Conservation (phyloP, 1,140 invertebrate species). For the Thrips palmi region DNA sequence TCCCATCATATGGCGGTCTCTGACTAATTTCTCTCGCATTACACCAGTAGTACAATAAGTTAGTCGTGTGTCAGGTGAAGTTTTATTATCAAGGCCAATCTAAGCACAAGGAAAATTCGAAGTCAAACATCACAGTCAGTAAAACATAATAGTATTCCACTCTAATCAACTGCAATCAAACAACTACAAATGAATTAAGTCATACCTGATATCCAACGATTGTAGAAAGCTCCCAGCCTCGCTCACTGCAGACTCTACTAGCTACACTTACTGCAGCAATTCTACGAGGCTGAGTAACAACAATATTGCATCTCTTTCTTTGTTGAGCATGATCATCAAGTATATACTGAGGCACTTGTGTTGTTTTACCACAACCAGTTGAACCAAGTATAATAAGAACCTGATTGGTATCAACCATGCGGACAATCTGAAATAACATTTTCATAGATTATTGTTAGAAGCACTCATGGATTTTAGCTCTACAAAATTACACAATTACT, state of each 20-base stretch:
- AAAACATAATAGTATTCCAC: no score
- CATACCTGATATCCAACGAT: constrained; percentile 68
- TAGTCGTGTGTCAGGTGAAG: constrained; percentile 51
- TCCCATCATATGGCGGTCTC: constrained; percentile 30
- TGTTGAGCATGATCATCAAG: constrained; percentile 46
- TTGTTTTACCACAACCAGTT: constrained; percentile 65
- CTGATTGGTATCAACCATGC: constrained; percentile 41
- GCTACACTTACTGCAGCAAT: constrained; percentile 72
- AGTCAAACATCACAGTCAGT: not conserved
- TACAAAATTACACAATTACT: constrained; percentile 9
- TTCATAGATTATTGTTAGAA: constrained; percentile 16
- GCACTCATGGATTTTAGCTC: constrained; percentile 13
- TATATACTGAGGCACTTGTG: constrained; percentile 77
- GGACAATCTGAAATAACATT: constrained; percentile 29
- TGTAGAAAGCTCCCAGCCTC: constrained; percentile 52
- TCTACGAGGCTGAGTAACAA: constrained; percentile 73
- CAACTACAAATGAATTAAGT: not conserved
- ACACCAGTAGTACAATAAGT: constrained; percentile 71
- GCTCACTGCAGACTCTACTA: constrained; percentile 54
- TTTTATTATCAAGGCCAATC: constrained; percentile 41
- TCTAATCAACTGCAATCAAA: not conserved
- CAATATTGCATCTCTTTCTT: constrained; percentile 50
- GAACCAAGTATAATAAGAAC: constrained; percentile 72
- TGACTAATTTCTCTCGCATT: constrained; percentile 37
- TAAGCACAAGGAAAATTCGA: constrained; percentile 17